phyloP scores from a whole-genome alignment of 2,888 invertebrate genomes.

The Stenchaetothrips biformis region DNA sequence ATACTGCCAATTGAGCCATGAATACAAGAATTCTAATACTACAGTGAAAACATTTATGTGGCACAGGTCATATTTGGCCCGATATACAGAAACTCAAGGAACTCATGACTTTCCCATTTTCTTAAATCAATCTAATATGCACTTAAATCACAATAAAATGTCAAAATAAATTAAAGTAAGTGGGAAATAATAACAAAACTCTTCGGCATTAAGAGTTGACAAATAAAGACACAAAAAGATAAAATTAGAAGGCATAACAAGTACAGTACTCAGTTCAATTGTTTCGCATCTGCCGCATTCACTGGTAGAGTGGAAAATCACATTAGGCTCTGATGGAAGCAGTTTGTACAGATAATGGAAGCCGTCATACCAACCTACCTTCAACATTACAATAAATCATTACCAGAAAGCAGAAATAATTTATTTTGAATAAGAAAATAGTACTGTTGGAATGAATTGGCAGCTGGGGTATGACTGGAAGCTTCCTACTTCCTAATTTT shows the following conservation, averaged over 20 bases:
- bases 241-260: conserved; percentile 24
- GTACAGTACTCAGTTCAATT: conserved; percentile 19
- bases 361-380: neutral
- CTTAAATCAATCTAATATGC: conserved; percentile 10
- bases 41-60: conserved; percentile 5
- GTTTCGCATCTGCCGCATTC: conserved; percentile 10
- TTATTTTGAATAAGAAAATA: neutral
- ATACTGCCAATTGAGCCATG: conserved; percentile 21
- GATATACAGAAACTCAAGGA: neutral
- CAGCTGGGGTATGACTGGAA: neutral
- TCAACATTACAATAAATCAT: conserved; percentile 2
- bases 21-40: conserved; percentile 20
- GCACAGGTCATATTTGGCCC: conserved; percentile 20
- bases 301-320: conserved; percentile 20
- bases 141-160: conserved; percentile 13
- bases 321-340: conserved; percentile 17
- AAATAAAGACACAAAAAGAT: neutral
- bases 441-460: neutral
- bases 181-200: conserved; percentile 16
- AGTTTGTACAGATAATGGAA: neutral
- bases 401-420: neutral
- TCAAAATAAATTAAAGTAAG: conserved; percentile 5
- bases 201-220: conserved; percentile 24
- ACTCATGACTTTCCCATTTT: conserved; percentile 9
- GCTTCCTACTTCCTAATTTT: neutral